A percentile compares a stretch with the other conserved stretches of the same genome.
These are phyloP conservation scores for Pantherophis alleghaniensis DNA, from an alignment of 2,797 vertebrate genomes.

Conservation along the genomic window DNA sequence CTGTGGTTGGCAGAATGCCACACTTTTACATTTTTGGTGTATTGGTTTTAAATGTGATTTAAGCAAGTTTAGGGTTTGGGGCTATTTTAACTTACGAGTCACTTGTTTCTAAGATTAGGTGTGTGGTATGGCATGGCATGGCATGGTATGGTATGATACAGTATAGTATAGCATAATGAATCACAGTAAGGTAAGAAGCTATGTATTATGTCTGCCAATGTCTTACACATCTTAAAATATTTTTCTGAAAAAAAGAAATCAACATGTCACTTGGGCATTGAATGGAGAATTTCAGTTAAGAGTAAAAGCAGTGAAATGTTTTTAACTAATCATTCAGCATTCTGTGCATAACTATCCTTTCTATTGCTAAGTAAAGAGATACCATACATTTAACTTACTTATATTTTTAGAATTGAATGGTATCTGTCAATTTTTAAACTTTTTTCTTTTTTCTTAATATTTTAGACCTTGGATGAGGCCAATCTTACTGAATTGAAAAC, in stretches of 20 bases:
- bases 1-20: not conserved
- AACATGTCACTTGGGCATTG: not conserved
- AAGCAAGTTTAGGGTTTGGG: not conserved
- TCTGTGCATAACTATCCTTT: not conserved
- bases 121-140: not conserved
- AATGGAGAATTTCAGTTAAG: not conserved
- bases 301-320: not conserved
- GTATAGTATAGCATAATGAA: not conserved
- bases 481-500: slow-evolving; percentile 84
- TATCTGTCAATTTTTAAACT: not conserved
- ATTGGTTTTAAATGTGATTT: not conserved
- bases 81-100: not conserved
- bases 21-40: not conserved
- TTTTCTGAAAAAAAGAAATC: not conserved
- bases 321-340: not conserved
- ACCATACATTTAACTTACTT: not conserved
- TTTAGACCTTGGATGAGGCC: slow-evolving; percentile 83
- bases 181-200: not conserved
- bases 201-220: not conserved
- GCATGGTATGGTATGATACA: not conserved
- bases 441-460: not conserved
- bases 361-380: not conserved
- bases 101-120: not conserved
- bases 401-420: not conserved
- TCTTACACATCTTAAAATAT: not conserved